Evolutionary conservation across 2,113 vertebrate genomes (phyloP).

Genomic region (Meleagris gallopavo): DNA sequence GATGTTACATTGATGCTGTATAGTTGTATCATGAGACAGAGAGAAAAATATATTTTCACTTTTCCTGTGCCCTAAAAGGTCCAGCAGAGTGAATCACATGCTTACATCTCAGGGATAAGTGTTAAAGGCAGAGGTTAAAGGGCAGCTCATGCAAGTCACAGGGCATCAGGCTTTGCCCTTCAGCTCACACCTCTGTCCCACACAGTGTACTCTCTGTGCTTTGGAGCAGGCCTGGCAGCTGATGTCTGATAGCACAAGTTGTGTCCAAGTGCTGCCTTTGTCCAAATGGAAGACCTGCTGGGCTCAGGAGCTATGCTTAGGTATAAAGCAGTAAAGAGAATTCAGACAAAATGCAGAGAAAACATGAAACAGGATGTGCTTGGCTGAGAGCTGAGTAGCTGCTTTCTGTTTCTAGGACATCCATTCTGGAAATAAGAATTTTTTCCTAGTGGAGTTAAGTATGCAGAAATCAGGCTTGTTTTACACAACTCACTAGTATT

Average conservation of each 20-base stretch:
- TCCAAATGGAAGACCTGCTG: not conserved
- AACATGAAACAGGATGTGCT: not conserved
- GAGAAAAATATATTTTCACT: not conserved
- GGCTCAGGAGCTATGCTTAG: not conserved
- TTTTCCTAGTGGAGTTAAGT: not conserved
- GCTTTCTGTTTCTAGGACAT: not conserved
- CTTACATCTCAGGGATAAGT: not conserved
- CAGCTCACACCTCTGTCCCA: not conserved
- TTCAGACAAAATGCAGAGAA: not conserved
- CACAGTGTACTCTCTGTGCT: accelerated
- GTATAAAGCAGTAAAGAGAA: not conserved
- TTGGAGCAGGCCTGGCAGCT: not conserved
- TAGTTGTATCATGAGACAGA: accelerated
- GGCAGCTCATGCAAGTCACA: not conserved
- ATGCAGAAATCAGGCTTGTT: not conserved
- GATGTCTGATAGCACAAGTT: not conserved
- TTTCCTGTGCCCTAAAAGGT: not conserved
- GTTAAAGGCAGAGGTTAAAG: not conserved
- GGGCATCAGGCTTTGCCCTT: not conserved
- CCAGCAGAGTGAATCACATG: not conserved
- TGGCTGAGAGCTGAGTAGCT: not conserved
- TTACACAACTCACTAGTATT: not conserved
- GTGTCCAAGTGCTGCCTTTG: not conserved
- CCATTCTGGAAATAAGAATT: not conserved
- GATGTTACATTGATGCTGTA: not conserved